Base-by-base conservation (phyloP, 2,113 vertebrate species). In the Apus apus region DNA sequence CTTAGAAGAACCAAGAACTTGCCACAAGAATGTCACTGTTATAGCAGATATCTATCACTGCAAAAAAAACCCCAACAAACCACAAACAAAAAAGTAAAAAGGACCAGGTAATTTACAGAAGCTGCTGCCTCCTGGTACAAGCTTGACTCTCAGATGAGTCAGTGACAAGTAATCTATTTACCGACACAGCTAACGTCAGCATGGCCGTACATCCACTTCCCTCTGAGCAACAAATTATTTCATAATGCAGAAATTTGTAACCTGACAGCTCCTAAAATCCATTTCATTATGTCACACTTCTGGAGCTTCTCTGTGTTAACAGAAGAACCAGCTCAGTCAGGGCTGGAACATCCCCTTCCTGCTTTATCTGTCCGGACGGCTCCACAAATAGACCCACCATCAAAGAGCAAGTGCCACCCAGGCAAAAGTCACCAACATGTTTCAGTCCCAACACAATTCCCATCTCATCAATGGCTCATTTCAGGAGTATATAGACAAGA, bases 361-460 rank as follows among this genome's bases (percentile, higher is more conserved):
- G 74, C 57, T 40, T 48, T 34, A 43, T 15, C 92, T 12, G 15
- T 60, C 56, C 56, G 36, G 34, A 71, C 2, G 9, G n/a, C 56
- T 36, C 46, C n/a, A 43, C n/a, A 58, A 34, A 27, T 46, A 67
- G 32, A 74, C 13, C 68, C 15, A 13, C 40, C 34, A 48, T 17
- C 34, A 27, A 30, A 57, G 17, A 40, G 8, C 64, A 57, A 32
- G 29, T 8, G 17, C 1, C 1, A 1, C 17, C 43, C 36, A 46
- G 30, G 4, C 60, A 48, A 8, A 30, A 15, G 80, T 22, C 45
- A 72, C 46, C 0, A 0, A 27, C 20, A 2, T 0, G 1, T 2
- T 1, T 4, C 34, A 85, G 66, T 27, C 65, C 30, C 43, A 50
- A 26, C 51, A 66, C n/a, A 43, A 5, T 5, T 62, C 48, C n/a